These are phyloP conservation scores for Heptranchias perlo DNA, from an alignment of 2,113 vertebrate species.

Conservation along the genomic window DNA sequence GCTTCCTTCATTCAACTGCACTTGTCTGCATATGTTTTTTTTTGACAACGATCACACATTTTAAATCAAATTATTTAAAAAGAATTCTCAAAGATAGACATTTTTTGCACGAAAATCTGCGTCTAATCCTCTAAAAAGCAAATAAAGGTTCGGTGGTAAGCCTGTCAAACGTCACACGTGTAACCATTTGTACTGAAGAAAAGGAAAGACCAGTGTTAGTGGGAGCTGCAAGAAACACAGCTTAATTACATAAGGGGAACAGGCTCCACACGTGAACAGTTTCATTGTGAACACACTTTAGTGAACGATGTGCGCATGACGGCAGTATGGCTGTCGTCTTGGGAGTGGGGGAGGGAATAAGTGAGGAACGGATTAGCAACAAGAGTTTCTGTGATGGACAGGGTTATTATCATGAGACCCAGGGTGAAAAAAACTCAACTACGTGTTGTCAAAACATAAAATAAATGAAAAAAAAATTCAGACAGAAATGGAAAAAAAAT, in stretches of 20 bases:
- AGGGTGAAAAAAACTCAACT: constrained; percentile 65
- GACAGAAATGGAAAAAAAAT: constrained; percentile 43
- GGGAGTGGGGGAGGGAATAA: constrained; percentile 45
- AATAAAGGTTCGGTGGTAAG: not conserved
- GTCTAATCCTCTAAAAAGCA: not conserved
- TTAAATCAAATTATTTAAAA: not conserved
- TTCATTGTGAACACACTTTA: not conserved
- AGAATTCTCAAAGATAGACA: not conserved
- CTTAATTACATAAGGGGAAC: not conserved
- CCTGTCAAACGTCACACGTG: not conserved
- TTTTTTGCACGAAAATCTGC: not conserved
- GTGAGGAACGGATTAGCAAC: constrained; percentile 56
- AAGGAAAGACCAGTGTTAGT: not conserved
- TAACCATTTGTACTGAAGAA: not conserved
- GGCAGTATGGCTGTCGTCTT: not conserved
- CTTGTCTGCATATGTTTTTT: not conserved
- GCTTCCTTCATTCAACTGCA: not conserved
- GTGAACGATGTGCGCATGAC: not conserved
- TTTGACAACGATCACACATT: not conserved
- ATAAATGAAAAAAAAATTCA: constrained; percentile 38
- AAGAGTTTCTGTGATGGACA: constrained; percentile 67
- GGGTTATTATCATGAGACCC: constrained; percentile 59
- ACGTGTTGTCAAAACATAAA: constrained; percentile 26
- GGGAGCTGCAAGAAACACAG: not conserved
- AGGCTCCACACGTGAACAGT: not conserved